Evolutionary conservation across 2,888 invertebrate species (phyloP).

Genomic region (Ypsolopha scabrella): DNA sequence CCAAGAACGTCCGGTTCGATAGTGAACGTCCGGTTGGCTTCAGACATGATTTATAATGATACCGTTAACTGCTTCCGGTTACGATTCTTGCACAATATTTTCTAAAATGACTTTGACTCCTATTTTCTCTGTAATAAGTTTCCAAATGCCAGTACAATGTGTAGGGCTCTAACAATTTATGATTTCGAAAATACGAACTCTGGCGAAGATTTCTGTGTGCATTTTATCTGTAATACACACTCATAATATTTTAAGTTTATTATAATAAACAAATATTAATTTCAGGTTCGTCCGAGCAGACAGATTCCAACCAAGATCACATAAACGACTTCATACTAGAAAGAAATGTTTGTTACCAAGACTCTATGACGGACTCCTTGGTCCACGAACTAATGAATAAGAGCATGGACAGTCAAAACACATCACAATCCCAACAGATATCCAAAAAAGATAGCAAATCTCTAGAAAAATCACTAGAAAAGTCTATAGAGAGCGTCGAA

Average conservation of each 20-base stretch:
- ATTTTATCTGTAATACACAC: too few species aligned
- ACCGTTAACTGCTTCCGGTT: too few species aligned
- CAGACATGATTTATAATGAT: too few species aligned
- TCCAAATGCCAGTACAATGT: too few species aligned
- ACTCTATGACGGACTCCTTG: constrained; percentile 55
- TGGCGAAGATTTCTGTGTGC: too few species aligned
- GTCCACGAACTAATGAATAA: constrained; percentile 51
- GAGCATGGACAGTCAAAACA: constrained; percentile 47
- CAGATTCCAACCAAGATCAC: constrained; percentile 51
- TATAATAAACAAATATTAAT: constrained; percentile 5
- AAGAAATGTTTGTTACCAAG: constrained; percentile 62
- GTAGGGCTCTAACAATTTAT: too few species aligned
- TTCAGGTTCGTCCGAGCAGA: constrained; percentile 53
- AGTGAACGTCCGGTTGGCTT: too few species aligned
- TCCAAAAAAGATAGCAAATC: constrained; percentile 47
- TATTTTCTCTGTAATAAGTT: too few species aligned
- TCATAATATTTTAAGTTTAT: not conserved
- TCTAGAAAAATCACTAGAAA: constrained; percentile 41
- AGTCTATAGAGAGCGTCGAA: constrained; percentile 44
- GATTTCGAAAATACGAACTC: too few species aligned
- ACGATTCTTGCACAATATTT: too few species aligned
- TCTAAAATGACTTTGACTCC: too few species aligned
- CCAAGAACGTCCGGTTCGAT: too few species aligned
- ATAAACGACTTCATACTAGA: constrained; percentile 60
- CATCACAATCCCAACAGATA: constrained; percentile 21